Conservation (phyloP, 2,797 vertebrate species). For the Siniperca obscura region DNA sequence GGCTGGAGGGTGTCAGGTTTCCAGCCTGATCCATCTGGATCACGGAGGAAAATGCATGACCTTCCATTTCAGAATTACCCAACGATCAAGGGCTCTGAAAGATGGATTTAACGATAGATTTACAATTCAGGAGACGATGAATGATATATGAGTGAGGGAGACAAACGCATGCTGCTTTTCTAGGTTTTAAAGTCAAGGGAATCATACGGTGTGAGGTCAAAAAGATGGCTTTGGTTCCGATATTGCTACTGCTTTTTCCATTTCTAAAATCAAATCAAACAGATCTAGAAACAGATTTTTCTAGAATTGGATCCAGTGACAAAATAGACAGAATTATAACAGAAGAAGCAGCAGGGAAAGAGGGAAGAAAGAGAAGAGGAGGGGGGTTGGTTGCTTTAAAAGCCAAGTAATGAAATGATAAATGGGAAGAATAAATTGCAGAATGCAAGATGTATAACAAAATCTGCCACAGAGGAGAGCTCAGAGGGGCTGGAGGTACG, state of each 20-base stretch:
- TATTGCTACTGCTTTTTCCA: conserved; percentile 9
- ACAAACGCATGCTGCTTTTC: not conserved
- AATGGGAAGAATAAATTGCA: conserved; percentile 52
- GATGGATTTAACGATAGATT: conserved; percentile 49
- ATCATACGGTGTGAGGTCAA: not conserved
- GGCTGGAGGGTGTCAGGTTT: conserved; percentile 21
- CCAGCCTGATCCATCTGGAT: conserved; percentile 47
- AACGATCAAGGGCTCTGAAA: conserved; percentile 33
- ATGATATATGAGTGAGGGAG: conserved; percentile 19
- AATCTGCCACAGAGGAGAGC: conserved; percentile 16
- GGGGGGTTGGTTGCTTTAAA: conserved; percentile 14
- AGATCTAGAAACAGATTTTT: conserved; percentile 28
- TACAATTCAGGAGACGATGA: conserved; percentile 39
- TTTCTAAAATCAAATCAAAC: conserved; percentile 29
- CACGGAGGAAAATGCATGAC: conserved; percentile 1
- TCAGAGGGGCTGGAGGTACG: conserved; percentile 24
- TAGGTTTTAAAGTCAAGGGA: conserved; percentile 18
- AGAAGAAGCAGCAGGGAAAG: conserved; percentile 15
- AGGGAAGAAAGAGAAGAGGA: not conserved
- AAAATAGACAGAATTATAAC: conserved; percentile 6
- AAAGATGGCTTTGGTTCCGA: not conserved
- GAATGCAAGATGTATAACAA: conserved; percentile 52
- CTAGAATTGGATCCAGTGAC: conserved; percentile 6
- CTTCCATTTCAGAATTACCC: conserved; percentile 31
- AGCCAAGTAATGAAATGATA: conserved; percentile 54